Base-by-base conservation (phyloP, 1,140 invertebrate species). In the Mercenaria mercenaria region DNA sequence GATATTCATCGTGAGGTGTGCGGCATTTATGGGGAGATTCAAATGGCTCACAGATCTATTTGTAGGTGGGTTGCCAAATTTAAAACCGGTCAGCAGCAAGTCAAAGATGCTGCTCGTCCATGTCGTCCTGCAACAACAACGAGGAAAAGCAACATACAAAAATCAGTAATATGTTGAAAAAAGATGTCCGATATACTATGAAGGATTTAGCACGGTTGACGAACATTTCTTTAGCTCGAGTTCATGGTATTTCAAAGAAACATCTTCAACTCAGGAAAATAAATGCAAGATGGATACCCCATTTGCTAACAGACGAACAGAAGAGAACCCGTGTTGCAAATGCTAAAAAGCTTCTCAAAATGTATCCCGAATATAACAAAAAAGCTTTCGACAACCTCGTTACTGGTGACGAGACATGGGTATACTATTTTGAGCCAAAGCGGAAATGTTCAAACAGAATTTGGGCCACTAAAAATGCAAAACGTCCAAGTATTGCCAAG, bases 241-340 rank as follows among this genome's bases (percentile, higher is more conserved):
- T 76, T 76, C 15, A 47, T 76, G 34, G 72, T 23, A 76, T 43
- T 76, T 76, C 41, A 29, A 76, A 76, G 67, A 76, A 76, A 47
- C n/a, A 39, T n/a, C 6, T 41, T n/a, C 39, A 43, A 37, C 39
- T 43, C 23, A 15, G 64, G 13, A 76, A 76, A 26, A 76, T 76
- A 26, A 76, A 11, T 76, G 39, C 72, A 41, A 76, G 34, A 43
- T 76, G n/a, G 39, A 43, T 76, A 76, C 34, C 72, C 72, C 72
- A 43, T 76, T 41, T 76, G 39, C 8, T 76, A 76, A 47, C 72
- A 20, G 18, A 23, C 23, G 56, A 64, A 64, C n/a, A 64, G 23
- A 64, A 26, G n/a, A n/a, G n/a, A n/a, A 47, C 43, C 43, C 43
- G 43, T 26, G 11, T 72, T 37, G 67, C 3, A 72, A 72, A 72